Percentiles rank a stretch among this genome's conserved stretches.
These are phyloP conservation scores for Papilio protenor DNA, from an alignment of 2,888 invertebrate genomes.

Conservation along the genomic window DNA sequence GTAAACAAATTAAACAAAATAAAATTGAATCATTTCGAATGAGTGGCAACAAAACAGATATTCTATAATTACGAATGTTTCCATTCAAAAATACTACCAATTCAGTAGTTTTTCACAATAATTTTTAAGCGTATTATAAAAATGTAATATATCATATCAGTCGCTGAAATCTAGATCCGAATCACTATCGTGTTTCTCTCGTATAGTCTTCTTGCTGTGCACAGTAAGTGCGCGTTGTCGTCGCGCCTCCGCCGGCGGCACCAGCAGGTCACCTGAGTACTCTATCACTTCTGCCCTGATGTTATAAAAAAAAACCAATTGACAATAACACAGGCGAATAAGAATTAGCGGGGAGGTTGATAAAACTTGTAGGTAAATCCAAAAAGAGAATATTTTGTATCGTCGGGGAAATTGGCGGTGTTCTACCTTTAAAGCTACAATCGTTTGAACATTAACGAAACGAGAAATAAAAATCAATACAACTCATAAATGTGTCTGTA, in stretches of 20 bases:
- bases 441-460: too few relatives aligned
- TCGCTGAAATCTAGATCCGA: conserved; percentile 83
- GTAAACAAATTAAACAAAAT: too few relatives aligned
- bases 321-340: too few relatives aligned
- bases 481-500: too few relatives aligned
- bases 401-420: too few relatives aligned
- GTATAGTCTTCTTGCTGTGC: conserved; percentile 82
- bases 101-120: conserved; percentile 19
- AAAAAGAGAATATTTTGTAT: too few relatives aligned
- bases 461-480: too few relatives aligned
- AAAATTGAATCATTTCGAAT: too few relatives aligned
- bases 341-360: too few relatives aligned
- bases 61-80: neutral
- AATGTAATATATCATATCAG: conserved; percentile 54
- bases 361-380: too few relatives aligned
- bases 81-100: conserved; percentile 30
- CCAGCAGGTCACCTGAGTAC: conserved; percentile 87
- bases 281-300: conserved; percentile 85
- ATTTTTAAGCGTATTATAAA: conserved; percentile 20
- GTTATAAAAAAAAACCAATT: neutral
- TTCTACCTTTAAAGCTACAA: too few relatives aligned
- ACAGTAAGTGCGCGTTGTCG: conserved; percentile 71
- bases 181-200: conserved; percentile 77
- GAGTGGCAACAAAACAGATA: too few relatives aligned
- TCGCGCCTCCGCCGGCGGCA: conserved; percentile 84